Conservation (phyloP, 2,888 invertebrate genomes). For the Bellardia pandia region DNA sequence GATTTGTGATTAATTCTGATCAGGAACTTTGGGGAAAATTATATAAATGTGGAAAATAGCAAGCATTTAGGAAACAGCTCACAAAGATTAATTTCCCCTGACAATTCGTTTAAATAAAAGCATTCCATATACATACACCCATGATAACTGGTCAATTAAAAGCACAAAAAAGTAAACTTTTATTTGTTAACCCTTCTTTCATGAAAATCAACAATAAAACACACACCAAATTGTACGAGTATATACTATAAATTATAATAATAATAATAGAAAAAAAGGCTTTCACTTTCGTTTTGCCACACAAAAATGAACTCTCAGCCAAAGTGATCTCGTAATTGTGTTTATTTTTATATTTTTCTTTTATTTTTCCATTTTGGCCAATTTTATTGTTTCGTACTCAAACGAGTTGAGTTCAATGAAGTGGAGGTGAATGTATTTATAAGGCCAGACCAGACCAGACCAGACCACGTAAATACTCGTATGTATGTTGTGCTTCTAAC, state of each 20-base stretch:
- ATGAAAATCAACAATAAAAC: slow-evolving; percentile 20
- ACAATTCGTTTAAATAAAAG: neutral
- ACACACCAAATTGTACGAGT: slow-evolving; percentile 14
- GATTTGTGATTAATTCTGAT: no score
- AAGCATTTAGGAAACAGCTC: no score
- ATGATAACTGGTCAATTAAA: slow-evolving; percentile 46
- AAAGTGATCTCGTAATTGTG: slow-evolving; percentile 70
- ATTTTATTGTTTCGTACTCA: slow-evolving; percentile 46
- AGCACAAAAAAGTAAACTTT: slow-evolving; percentile 34
- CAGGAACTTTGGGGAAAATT: no score
- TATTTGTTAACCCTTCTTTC: slow-evolving; percentile 57
- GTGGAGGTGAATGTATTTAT: slow-evolving; percentile 60
- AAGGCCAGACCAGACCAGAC: slow-evolving; percentile 31
- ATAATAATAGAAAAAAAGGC: slow-evolving; percentile 15
- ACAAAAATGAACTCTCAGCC: slow-evolving; percentile 33
- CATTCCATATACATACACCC: neutral
- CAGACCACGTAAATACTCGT: slow-evolving; percentile 48
- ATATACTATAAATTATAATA: slow-evolving; percentile 25
- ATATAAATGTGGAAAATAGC: no score
- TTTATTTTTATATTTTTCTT: slow-evolving; percentile 25
- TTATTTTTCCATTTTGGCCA: slow-evolving; percentile 34
- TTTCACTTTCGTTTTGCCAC: slow-evolving; percentile 68
- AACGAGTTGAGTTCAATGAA: slow-evolving; percentile 42
- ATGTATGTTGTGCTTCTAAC: slow-evolving; percentile 3
- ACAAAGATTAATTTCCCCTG: no score